phyloP scores from a whole-genome alignment of 2,888 invertebrate genomes.

The Chalcosyrphus nemorum region DNA sequence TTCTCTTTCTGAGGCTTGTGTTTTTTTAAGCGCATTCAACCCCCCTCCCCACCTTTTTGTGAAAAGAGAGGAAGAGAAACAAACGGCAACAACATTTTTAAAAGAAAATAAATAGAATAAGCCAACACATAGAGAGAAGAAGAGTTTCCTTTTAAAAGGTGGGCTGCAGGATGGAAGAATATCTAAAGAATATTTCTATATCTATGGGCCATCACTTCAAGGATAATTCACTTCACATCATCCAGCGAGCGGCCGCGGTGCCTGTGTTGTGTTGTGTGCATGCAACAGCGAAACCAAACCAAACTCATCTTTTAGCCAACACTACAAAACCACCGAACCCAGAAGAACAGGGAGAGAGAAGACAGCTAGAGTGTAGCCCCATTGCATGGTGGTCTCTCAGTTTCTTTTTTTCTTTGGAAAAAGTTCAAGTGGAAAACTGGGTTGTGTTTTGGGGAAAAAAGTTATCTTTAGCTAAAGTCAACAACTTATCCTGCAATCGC shows the following conservation, averaged over 20 bases:
- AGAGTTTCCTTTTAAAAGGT: constrained; percentile 1
- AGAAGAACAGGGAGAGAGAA: too few relatives aligned
- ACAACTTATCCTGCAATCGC: constrained; percentile 44
- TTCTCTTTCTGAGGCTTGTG: not conserved
- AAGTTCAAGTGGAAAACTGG: constrained; percentile 68
- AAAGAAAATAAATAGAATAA: constrained; percentile 52
- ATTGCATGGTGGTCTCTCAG: constrained; percentile 18
- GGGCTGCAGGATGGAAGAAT: constrained; percentile 5
- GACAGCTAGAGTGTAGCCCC: too few relatives aligned
- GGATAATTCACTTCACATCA: constrained; percentile 65
- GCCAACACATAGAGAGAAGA: constrained; percentile 38
- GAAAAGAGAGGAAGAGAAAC: constrained; percentile 26
- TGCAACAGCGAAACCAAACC: constrained; percentile 15
- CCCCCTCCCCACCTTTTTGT: not conserved
- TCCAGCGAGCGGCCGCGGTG: not conserved
- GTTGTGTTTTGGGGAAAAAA: constrained; percentile 37
- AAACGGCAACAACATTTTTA: constrained; percentile 56
- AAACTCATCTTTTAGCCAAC: constrained; percentile 64
- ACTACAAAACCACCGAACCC: constrained; percentile 65
- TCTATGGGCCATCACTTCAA: constrained; percentile 59
- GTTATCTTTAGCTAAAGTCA: constrained; percentile 67
- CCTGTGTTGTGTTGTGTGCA: constrained; percentile 56
- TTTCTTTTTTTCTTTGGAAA: constrained; percentile 53
- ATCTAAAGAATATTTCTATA: constrained; percentile 45
- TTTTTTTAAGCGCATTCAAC: constrained; percentile 34